Base-by-base conservation (phyloP, 2,888 invertebrate species). In the Pachycephus smyrnensis region DNA sequence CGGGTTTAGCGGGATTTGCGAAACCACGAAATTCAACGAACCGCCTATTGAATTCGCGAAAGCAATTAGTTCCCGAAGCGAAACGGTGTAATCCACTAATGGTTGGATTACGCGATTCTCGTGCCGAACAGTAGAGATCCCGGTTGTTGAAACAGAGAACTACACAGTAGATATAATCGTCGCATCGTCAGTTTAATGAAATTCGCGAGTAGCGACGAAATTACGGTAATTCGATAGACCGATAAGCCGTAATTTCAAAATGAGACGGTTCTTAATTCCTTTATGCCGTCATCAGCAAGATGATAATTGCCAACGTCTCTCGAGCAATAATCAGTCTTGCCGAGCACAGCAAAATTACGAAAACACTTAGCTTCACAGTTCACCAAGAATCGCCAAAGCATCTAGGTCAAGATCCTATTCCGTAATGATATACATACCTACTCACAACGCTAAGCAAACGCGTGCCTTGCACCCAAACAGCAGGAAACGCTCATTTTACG, bases 351-450 rank as follows among this genome's bases (percentile, higher is more conserved):
- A 30, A 74, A 69, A 68, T 77, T 75, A 69, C 55, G 74, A 73
- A 80, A 80, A 76, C 31, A 68, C 68, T 55, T 73, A 75, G 76
- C 73, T 77, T 68, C 68, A 30, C 71, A 33, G 31, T 32, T 71
- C 71, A 33, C 71, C 71, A 71, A 71, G 71, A 33, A 71, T 71
- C 23, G 71, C 3, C 71, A 30, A 73, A 71, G 71, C 80, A 81
- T 77, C 73, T 80, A 77, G 80, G 81, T 81, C 80, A 81, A 81
- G 81, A 81, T 78, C 74, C 73, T 75, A 76, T 80, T 80, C 32
- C 78, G 73, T 75, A 80, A 81, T n/a, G 74, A 73, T 78, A 68
- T 68, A 37, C 55, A 55, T 55, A 55, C 9, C 23, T 23, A 23
- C 55, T 55, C 55, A 55, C 23, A 55, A 2, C 55, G 6, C 55